Conservation (phyloP, 2,797 vertebrate genomes). For the Crocidura indochinensis region DNA sequence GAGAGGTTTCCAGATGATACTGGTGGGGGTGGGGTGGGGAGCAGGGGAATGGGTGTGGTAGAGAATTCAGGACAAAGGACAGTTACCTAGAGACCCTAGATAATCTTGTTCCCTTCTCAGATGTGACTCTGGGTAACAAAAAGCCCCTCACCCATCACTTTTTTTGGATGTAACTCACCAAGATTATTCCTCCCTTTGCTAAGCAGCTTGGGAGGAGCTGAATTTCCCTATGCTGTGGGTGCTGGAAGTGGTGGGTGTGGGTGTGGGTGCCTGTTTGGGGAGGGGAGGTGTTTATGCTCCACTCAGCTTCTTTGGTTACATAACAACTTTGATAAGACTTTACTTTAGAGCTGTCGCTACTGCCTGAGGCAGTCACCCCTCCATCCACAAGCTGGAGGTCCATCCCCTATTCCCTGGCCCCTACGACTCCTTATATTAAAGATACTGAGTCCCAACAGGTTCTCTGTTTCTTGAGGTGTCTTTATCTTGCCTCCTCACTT, state of each 20-base stretch:
- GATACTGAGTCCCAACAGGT: slow-evolving; percentile 60
- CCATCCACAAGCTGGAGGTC: slow-evolving; percentile 80
- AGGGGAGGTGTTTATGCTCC: slow-evolving; percentile 86
- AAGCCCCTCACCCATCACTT: slow-evolving; percentile 78
- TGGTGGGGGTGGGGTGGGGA: slow-evolving; percentile 61
- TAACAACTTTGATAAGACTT: slow-evolving; percentile 87
- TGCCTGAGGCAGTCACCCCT: slow-evolving; percentile 84
- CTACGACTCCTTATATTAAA: slow-evolving; percentile 77
- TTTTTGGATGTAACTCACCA: slow-evolving; percentile 78
- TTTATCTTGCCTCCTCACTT: slow-evolving; percentile 47
- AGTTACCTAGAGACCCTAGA: slow-evolving; percentile 29
- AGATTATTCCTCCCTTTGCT: slow-evolving; percentile 76
- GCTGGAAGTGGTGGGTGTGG: slow-evolving; percentile 85
- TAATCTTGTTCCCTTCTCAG: slow-evolving; percentile 40
- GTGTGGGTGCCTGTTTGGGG: slow-evolving; percentile 87
- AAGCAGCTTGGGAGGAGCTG: slow-evolving; percentile 80
- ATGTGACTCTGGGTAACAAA: slow-evolving; percentile 61
- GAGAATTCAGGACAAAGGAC: slow-evolving; percentile 54
- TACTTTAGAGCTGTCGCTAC: slow-evolving; percentile 83
- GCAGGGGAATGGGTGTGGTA: slow-evolving; percentile 67
- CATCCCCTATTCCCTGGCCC: slow-evolving; percentile 78
- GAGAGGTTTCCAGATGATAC: slow-evolving; percentile 68
- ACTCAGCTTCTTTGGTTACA: slow-evolving; percentile 85
- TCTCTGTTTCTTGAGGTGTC: slow-evolving; percentile 75
- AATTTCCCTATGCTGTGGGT: slow-evolving; percentile 83